phyloP scores from a whole-genome alignment of 2,888 invertebrate species.

The Trichacis sp. region DNA sequence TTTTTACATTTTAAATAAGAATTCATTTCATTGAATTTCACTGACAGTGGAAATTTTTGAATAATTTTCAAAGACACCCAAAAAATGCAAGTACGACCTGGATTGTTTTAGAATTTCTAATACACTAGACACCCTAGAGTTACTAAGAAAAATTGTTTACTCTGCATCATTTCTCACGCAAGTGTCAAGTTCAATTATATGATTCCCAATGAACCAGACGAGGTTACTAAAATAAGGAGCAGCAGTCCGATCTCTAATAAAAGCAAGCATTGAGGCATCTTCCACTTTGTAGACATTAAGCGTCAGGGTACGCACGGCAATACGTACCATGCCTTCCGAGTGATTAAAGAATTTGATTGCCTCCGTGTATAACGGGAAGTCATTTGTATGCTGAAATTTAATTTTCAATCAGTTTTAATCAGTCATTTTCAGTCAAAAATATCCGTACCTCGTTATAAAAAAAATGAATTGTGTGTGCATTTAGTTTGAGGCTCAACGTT shows the following conservation, averaged over 20 bases:
- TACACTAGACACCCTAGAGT: too few species aligned
- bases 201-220: slow-evolving; percentile 99
- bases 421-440: too few species aligned
- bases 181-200: slow-evolving; percentile 93
- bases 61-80: too few species aligned
- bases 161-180: slow-evolving; percentile 96
- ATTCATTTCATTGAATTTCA: too few species aligned
- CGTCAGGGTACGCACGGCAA: slow-evolving; percentile 97
- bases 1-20: too few species aligned
- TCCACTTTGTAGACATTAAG: slow-evolving; percentile 96
- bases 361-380: slow-evolving; percentile 98
- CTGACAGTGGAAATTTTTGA: too few species aligned
- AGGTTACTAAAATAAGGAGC: slow-evolving; percentile 98
- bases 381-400: slow-evolving; percentile 87
- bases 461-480: slow-evolving; percentile 98
- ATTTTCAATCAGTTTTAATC: slow-evolving; percentile 13
- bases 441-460: slow-evolving; percentile 99
- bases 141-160: too few species aligned
- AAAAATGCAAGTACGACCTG: too few species aligned
- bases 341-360: slow-evolving; percentile 99
- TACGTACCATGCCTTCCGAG: slow-evolving; percentile 98
- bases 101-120: too few species aligned
- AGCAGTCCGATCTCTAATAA: slow-evolving; percentile 95
- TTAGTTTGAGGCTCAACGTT: slow-evolving; percentile 96
- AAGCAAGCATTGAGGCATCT: slow-evolving; percentile 93